Percentiles rank a stretch among this genome's conserved stretches.
phyloP scores from a whole-genome alignment of 2,797 vertebrate species.

The Gobio occitaniae region DNA sequence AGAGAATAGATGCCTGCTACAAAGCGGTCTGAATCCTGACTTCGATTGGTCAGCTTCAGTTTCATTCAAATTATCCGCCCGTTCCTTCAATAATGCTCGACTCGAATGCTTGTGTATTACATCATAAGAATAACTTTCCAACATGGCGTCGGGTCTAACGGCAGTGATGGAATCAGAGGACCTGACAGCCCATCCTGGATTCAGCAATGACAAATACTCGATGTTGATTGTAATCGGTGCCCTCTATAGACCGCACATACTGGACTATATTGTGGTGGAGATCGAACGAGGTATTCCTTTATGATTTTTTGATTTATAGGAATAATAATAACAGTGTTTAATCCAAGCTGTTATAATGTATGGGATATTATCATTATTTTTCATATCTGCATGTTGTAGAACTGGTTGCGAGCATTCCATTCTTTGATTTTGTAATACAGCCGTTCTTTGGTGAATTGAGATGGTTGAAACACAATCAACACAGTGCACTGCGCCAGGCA shows the following conservation, averaged over 20 bases:
- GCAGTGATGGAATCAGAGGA: conserved; percentile 75
- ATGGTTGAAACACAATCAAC: background rate
- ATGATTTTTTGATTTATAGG: background rate
- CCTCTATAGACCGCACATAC: conserved; percentile 72
- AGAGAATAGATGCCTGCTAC: background rate
- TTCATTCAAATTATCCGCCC: conserved; percentile 31
- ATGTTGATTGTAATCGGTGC: conserved; percentile 83
- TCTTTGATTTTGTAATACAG: background rate
- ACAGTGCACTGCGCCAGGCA: background rate
- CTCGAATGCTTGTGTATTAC: conserved; percentile 66
- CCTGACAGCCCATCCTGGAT: conserved; percentile 64
- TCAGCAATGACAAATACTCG: conserved; percentile 74
- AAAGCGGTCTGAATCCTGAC: background rate
- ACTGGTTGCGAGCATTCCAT: background rate
- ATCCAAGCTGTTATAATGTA: background rate
- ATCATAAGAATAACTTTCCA: conserved; percentile 75
- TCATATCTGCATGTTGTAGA: background rate
- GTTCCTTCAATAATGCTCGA: conserved; percentile 42
- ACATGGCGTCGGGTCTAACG: conserved; percentile 80
- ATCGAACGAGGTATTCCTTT: conserved; percentile 80
- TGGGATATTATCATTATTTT: background rate
- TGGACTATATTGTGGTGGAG: conserved; percentile 76
- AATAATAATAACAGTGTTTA: background rate
- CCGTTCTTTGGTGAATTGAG: background rate
- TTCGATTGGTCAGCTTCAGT: conserved; percentile 32